Base-by-base conservation (phyloP, 2,888 invertebrate genomes). In the Microplitis manilae region DNA sequence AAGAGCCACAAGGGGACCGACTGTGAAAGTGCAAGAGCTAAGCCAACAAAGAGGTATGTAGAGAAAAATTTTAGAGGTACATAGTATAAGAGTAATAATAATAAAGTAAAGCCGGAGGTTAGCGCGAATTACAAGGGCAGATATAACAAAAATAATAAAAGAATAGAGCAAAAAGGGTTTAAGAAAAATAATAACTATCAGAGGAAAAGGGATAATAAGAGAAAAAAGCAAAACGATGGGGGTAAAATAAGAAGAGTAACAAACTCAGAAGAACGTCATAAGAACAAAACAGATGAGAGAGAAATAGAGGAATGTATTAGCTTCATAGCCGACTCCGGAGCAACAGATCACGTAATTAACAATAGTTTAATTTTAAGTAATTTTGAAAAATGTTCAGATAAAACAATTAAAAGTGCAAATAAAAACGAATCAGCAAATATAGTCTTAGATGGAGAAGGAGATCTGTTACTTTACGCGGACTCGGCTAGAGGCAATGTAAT, bases 251-350 rank as follows among this genome's bases (percentile, higher is more conserved):
- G 20, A 20, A 20, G 20, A 20, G 20, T 20, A 20, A 20, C 20
- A 20, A 1, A 20, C 20, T 20, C 20, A 20, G 20, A 20, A 20
- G n/a, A n/a, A n/a, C 20, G 20, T 2, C 20, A 20, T 20, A 2
- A 20, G 20, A 20, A 20, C 20, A 20, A 20, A 20, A 20, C 62
- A 72, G 73, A 50, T 73, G 40, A 73, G 65, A 40, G 9, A 6
- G 2, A 40, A 17, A n/a, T 9, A 39, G 40, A 72, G 15, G 6
- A 50, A 17, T 65, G 6, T 40, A 73, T 64, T 64, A 59, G 9
- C n/a, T 80, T 82, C 68, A 77, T 81, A n/a, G 80, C 81, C 38
- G 81, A 82, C 74, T 81, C 81, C 59, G 81, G 80, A 30, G 79
- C 81, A 38, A 81, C 82, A 2, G 80, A 83, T 17, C 79, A 80